Conservation (phyloP, 2,113 vertebrate species). For the Corvus moneduloides region DNA sequence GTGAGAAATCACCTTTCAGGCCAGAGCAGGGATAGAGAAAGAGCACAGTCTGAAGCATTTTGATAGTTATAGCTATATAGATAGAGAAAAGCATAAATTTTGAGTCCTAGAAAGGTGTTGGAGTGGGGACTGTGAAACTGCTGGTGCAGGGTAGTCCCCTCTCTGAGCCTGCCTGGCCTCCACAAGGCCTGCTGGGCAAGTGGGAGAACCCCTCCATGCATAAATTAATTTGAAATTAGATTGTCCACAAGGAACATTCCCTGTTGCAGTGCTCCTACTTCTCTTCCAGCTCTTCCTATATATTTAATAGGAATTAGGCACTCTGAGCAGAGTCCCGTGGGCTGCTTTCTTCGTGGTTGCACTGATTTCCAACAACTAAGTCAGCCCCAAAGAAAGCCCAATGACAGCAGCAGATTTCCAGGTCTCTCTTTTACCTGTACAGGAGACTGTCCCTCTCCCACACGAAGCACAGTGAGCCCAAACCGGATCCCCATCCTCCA, state of each 20-base stretch:
- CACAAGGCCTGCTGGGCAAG: neutral
- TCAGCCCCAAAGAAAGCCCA: neutral
- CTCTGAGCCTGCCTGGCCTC: neutral
- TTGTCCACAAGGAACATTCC: neutral
- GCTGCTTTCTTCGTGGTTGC: neutral
- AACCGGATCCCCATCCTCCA: neutral
- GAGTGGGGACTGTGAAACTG: neutral
- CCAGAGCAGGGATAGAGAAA: neutral
- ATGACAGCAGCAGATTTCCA: neutral
- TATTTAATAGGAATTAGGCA: neutral
- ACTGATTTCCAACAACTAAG: neutral
- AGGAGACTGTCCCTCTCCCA: neutral
- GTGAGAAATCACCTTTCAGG: neutral
- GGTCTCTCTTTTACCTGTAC: neutral
- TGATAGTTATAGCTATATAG: neutral
- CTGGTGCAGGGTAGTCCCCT: neutral
- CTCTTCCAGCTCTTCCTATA: neutral
- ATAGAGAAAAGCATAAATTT: neutral
- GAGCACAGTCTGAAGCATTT: neutral
- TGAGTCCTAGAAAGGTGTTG: neutral
- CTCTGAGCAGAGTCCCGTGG: neutral
- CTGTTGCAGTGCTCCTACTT: neutral
- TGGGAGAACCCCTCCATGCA: accelerated
- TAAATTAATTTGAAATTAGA: neutral
- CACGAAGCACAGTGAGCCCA: neutral